phyloP scores from a whole-genome alignment of 2,797 vertebrate species.

The Agapornis canus region DNA sequence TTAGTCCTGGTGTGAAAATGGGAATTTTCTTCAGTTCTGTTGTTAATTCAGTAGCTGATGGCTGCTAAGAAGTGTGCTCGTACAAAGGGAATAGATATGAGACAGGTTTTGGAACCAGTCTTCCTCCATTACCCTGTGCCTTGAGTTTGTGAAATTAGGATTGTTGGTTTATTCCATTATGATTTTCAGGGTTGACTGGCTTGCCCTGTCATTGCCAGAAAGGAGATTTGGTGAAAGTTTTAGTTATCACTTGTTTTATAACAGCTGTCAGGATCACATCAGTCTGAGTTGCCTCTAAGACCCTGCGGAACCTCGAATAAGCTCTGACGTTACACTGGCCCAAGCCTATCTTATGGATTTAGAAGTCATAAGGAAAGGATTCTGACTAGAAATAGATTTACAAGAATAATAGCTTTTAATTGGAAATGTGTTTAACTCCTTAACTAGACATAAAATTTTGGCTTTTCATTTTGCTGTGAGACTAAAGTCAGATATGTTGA shows the following conservation, averaged over 20 bases:
- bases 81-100: background rate
- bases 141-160: background rate
- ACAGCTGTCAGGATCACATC: background rate
- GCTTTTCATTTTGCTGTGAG: background rate
- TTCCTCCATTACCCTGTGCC: background rate
- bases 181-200: fast-evolving
- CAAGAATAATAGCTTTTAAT: background rate
- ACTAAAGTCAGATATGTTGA: background rate
- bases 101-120: background rate
- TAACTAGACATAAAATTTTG: background rate
- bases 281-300: background rate
- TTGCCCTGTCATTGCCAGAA: background rate
- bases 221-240: background rate
- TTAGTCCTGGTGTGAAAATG: background rate
- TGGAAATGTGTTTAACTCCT: background rate
- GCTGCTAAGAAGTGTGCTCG: background rate
- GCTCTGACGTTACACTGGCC: background rate
- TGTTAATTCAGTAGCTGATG: background rate
- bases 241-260: background rate
- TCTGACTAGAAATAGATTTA: background rate
- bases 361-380: background rate
- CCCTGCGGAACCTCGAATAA: background rate
- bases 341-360: background rate
- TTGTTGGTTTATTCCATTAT: background rate
- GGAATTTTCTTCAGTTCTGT: background rate